Base-by-base conservation (phyloP, 2,113 vertebrate species). In the Strix aluco region DNA sequence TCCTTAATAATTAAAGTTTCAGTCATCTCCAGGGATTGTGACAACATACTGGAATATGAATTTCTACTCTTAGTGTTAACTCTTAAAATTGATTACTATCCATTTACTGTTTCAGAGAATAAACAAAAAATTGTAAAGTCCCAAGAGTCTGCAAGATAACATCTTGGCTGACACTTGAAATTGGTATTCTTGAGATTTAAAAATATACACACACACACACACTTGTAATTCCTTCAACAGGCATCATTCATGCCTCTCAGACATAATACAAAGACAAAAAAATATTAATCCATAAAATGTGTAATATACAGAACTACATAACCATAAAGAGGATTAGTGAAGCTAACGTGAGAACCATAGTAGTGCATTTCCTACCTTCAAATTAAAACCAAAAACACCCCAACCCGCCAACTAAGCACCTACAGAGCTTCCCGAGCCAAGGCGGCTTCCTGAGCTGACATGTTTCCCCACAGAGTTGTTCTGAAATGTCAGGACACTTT, bases 381-480 rank as follows among this genome's bases (percentile, higher is more conserved):
- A 15, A 65, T 20, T 75, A 79, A n/a, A 75, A 79, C 21, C 18
- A 86, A 55, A 81, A 74, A 2, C 18, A 73, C 4, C 12, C 9
- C 13, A 51, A 61, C 5, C 4, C 22, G 78, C 23, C 5, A 90
- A 25, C 52, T 40, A 82, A 58, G 36, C 16, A 75, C 4, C 30
- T 30, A 25, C 0, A 52, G 23, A 59, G 27, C 5, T 90, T 36
- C 15, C 6, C 2, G 5, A 61, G 21, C 52, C 10, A 79, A 59
- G 17, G 15, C 1, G 0, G 49, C n/a, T 88, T 86, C 40, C 42
- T 1, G 3, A 44, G 15, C 22, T 1, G 3, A 51, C 14, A 29
- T 0, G 1, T 42, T 66, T 74, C 27, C 9, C 10, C 21, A 6
- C 5, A 47, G 29, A 63, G 20, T 4, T 67, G 20, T 36, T 65